Base-by-base conservation (phyloP, 1,140 invertebrate species). In the Drosophila sturtevanti region DNA sequence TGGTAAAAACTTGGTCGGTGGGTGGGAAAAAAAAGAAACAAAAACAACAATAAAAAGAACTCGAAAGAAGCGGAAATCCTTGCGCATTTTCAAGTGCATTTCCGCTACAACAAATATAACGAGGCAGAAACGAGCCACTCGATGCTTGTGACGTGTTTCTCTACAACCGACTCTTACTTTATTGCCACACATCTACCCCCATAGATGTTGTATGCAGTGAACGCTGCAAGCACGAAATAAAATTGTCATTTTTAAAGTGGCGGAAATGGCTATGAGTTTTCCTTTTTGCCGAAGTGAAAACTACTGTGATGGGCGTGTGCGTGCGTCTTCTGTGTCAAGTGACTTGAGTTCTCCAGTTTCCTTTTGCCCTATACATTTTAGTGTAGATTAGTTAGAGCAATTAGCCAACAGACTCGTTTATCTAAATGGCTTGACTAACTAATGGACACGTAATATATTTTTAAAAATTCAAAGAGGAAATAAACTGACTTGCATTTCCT, bases 1-100 rank as follows among this genome's bases (percentile, higher is more conserved):
- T 21, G 16, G 16, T 21, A 10, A 2, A 4, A 48, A 48, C 41
- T 48, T 11, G 16, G 41, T 48, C 16, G 9, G 4, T 48, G 9
- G 16, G 16, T 21, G 16, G 67, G 27, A 24, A 52, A 34, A 31
- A 31, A 31, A 31, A 4, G 5, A 31, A n/a, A 18, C 12, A 6
- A 22, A 16, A 18, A 18, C n/a, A 9, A 18, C 24, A 9, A 18
- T 27, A 18, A 60, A 44, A 48, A 63, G 37, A 38, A 67, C 64
- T 62, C 37, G 38, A 71, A 35, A 62, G 41, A 48, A 48, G 70
- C 74, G 81, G 78, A 86, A 87, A 81, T 87, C 75, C 78, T 70
- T 75, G 70, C 68, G 64, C 70, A 72, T 63, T 74, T 86, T 85
- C 64, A 66, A 87, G 70, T 81, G 82, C 82, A 81, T 87, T 87